Evolutionary conservation across 1,140 invertebrate species (phyloP).

Genomic region (Drosophila auraria): DNA sequence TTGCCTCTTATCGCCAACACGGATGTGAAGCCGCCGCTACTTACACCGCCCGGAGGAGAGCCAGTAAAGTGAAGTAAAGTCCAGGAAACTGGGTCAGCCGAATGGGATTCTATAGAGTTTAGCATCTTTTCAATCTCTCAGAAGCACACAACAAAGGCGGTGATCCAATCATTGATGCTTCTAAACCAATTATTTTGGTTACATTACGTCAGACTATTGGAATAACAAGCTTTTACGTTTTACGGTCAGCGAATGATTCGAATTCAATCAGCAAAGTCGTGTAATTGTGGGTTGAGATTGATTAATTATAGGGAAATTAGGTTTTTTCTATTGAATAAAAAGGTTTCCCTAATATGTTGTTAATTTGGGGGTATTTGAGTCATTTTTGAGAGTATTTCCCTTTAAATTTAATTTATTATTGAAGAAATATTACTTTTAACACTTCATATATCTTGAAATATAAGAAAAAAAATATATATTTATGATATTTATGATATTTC

Average conservation of each 20-base stretch:
- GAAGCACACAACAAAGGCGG: not conserved
- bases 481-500: too few species aligned
- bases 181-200: constrained; percentile 11
- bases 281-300: not conserved
- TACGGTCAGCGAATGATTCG: not conserved
- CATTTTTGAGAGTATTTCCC: too few species aligned
- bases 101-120: not conserved
- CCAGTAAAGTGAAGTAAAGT: not conserved
- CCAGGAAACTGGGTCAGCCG: constrained; percentile 10
- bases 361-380: too few species aligned
- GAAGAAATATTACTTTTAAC: not conserved
- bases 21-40: constrained; percentile 28
- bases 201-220: constrained; percentile 11
- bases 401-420: not conserved
- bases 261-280: not conserved
- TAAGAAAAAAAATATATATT: not conserved
- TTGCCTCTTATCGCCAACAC: constrained; percentile 35
- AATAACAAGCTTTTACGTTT: not conserved
- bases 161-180: constrained; percentile 1
- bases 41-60: constrained; percentile 2
- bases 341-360: too few species aligned
- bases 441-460: not conserved
- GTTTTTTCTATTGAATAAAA: too few species aligned
- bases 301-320: not conserved
- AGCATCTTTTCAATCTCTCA: not conserved